Evolutionary conservation across 2,888 invertebrate genomes (phyloP).

Genomic region (Bedellia somnulentella): DNA sequence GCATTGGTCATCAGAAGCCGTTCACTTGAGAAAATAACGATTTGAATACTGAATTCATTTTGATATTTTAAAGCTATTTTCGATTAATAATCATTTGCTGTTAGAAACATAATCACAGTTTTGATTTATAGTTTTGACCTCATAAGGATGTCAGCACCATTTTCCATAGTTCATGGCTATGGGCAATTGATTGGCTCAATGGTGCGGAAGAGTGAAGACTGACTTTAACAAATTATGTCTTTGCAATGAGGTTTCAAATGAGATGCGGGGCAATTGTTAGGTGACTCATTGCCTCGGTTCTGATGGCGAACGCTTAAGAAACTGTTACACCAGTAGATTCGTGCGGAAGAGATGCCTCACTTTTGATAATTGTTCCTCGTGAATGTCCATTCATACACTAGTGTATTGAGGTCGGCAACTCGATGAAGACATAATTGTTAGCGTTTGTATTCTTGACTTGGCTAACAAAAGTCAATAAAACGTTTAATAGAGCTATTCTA

Average conservation of each 20-base stretch:
- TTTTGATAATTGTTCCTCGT: no score
- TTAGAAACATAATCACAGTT: conserved; percentile 15
- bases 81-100: conserved; percentile 9
- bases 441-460: no score
- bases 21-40: conserved; percentile 12
- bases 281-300: conserved; percentile 11
- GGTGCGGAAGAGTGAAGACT: conserved; percentile 8
- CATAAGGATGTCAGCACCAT: conserved; percentile 20
- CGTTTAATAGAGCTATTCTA: no score
- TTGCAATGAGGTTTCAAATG: conserved; percentile 13
- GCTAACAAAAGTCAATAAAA: no score
- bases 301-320: conserved; percentile 1
- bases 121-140: conserved; percentile 23
- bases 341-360: conserved; percentile 1
- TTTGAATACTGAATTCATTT: not conserved
- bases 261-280: conserved; percentile 10
- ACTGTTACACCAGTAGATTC: conserved; percentile 1
- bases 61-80: not conserved
- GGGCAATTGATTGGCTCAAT: conserved; percentile 13
- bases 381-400: no score
- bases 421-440: no score
- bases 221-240: conserved; percentile 23
- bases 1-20: conserved; percentile 37
- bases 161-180: conserved; percentile 12
- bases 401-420: no score